Conservation (phyloP, 2,888 invertebrate species). For the Dascillus cervinus region DNA sequence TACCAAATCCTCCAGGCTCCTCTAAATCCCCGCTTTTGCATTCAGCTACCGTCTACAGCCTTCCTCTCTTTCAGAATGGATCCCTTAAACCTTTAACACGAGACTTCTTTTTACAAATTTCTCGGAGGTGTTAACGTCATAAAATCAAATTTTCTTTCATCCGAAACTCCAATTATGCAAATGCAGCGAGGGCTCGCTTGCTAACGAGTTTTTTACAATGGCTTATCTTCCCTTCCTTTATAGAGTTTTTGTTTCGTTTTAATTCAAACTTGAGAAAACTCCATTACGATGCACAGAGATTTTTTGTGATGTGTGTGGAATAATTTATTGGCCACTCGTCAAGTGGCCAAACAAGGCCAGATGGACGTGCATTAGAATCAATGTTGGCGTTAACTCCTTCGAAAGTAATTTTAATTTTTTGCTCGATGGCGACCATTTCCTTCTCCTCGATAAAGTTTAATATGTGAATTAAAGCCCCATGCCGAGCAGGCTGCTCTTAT, state of each 20-base stretch:
- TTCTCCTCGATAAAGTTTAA: too few species aligned
- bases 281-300: not conserved
- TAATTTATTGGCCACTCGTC: too few species aligned
- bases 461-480: too few species aligned
- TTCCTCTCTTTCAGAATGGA: slow-evolving; percentile 24
- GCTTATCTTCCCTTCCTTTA: slow-evolving; percentile 3
- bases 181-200: slow-evolving; percentile 2
- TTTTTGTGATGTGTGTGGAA: too few species aligned
- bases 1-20: slow-evolving; percentile 37
- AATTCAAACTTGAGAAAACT: slow-evolving; percentile 1
- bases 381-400: too few species aligned
- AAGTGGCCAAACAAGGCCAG: too few species aligned
- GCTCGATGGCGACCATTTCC: too few species aligned
- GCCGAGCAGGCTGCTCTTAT: too few species aligned
- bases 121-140: too few species aligned
- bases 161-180: slow-evolving; percentile 5
- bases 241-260: slow-evolving; percentile 5
- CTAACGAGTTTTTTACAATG: not conserved
- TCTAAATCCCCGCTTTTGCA: slow-evolving; percentile 38
- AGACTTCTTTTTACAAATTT: slow-evolving; percentile 9
- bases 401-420: too few species aligned
- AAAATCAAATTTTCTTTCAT: slow-evolving; percentile 2
- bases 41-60: slow-evolving; percentile 35
- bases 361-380: too few species aligned
- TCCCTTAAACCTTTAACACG: slow-evolving; percentile 12